Conservation (phyloP, 2,113 vertebrate species). For the Pipa parva region DNA sequence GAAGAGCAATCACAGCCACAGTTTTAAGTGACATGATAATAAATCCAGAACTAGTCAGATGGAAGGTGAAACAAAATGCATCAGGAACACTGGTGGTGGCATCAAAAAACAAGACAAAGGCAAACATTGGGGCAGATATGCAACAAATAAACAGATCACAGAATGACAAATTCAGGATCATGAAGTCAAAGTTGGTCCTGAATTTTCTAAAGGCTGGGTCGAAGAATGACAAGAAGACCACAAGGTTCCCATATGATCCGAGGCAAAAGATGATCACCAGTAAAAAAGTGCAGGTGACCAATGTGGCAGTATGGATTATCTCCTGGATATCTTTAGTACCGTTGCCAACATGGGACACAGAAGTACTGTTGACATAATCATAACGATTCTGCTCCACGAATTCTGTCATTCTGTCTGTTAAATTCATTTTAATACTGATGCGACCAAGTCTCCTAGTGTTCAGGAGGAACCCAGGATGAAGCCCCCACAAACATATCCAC, state of each 20-base stretch:
- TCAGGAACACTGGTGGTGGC: slow-evolving; percentile 68
- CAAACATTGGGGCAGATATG: slow-evolving; percentile 87
- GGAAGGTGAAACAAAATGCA: slow-evolving; percentile 90
- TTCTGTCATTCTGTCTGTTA: slow-evolving; percentile 62
- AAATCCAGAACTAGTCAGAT: slow-evolving; percentile 86
- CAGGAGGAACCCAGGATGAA: background rate
- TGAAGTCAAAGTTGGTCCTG: slow-evolving; percentile 94
- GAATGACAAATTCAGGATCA: slow-evolving; percentile 94
- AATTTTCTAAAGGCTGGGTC: slow-evolving; percentile 92
- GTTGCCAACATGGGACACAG: slow-evolving; percentile 44
- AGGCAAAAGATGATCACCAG: slow-evolving; percentile 83
- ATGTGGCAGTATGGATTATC: slow-evolving; percentile 75
- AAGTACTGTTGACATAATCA: slow-evolving; percentile 36
- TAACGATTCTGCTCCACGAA: slow-evolving; percentile 53
- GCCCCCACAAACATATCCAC: slow-evolving; percentile 15
- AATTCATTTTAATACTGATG: slow-evolving; percentile 71
- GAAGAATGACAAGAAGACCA: slow-evolving; percentile 93
- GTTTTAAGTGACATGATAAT: slow-evolving; percentile 96
- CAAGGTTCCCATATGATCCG: slow-evolving; percentile 90
- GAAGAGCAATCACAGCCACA: slow-evolving; percentile 87
- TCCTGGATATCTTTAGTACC: slow-evolving; percentile 59
- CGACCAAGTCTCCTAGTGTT: background rate
- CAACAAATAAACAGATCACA: slow-evolving; percentile 94
- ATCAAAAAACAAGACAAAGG: slow-evolving; percentile 79
- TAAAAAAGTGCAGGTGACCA: slow-evolving; percentile 79